phyloP scores from a whole-genome alignment of 2,888 invertebrate species.

The Drosophila kambysellisi region DNA sequence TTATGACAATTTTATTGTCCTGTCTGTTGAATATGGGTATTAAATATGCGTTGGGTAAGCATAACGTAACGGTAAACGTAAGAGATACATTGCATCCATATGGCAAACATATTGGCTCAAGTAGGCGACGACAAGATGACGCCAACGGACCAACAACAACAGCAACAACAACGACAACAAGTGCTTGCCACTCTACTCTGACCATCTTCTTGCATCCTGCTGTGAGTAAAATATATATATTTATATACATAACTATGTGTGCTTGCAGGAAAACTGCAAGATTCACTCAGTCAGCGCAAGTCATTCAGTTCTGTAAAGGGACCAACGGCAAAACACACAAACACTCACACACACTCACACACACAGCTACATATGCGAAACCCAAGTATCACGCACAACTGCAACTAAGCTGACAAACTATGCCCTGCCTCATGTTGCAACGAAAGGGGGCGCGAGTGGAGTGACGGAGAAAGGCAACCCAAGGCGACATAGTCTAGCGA shows the following conservation, averaged over 20 bases:
- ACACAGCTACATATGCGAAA: conserved; percentile 46
- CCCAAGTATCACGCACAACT: conserved; percentile 51
- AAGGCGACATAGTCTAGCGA: conserved; percentile 18
- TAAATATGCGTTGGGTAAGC: conserved; percentile 39
- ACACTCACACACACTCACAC: conserved; percentile 9
- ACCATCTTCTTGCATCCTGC: conserved; percentile 56
- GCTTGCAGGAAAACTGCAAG: conserved; percentile 44
- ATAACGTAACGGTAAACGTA: conserved; percentile 55
- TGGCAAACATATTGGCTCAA: conserved; percentile 72
- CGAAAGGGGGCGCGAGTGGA: neutral
- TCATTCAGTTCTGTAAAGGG: conserved; percentile 58
- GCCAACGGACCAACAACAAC: conserved; percentile 46
- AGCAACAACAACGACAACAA: conserved; percentile 54
- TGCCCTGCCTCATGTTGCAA: conserved; percentile 38
- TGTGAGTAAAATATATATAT: conserved; percentile 38
- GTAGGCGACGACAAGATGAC: conserved; percentile 60
- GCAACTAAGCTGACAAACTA: conserved; percentile 72
- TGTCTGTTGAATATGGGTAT: conserved; percentile 22
- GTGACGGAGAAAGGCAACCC: conserved; percentile 10
- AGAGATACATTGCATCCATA: conserved; percentile 66
- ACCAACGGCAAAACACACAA: conserved; percentile 49
- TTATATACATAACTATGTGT: conserved; percentile 26
- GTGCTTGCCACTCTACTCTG: conserved; percentile 56
- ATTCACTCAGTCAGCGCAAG: conserved; percentile 52
- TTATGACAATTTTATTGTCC: conserved; percentile 37